These are phyloP conservation scores for Cyprinodon brontotheroides DNA, from an alignment of 2,113 vertebrate genomes.

Conservation along the genomic window DNA sequence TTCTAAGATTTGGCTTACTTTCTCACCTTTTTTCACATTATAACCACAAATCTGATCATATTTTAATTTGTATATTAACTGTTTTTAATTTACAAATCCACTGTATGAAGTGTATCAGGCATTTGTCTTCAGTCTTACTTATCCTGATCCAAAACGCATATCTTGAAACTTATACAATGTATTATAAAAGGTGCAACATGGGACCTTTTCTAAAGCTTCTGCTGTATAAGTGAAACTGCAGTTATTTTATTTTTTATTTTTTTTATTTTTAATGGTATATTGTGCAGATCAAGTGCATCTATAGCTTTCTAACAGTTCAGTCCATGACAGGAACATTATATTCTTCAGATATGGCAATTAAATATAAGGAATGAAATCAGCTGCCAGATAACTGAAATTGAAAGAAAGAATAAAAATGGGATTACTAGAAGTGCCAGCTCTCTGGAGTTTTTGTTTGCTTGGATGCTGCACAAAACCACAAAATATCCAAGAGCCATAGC, in stretches of 20 bases:
- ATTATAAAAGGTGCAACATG: not conserved
- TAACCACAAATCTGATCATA: no score
- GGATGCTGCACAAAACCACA: conserved; percentile 1
- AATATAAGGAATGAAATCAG: conserved; percentile 12
- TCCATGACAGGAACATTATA: conserved; percentile 6
- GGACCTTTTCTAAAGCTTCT: not conserved
- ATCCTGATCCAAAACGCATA: not conserved
- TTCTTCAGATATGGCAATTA: conserved; percentile 8
- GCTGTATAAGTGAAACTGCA: no score
- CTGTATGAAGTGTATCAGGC: not conserved
- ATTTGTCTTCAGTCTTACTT: not conserved
- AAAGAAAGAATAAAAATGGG: conserved; percentile 17
- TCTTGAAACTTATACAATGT: not conserved
- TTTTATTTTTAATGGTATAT: not conserved
- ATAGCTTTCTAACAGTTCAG: not conserved
- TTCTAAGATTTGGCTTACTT: no score
- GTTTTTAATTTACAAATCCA: no score
- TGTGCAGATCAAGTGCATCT: not conserved
- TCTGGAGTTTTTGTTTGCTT: conserved; percentile 10
- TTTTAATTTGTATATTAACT: not conserved
- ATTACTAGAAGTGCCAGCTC: not conserved
- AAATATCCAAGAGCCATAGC: not conserved
- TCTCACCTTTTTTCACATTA: not conserved
- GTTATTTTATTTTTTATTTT: not conserved
- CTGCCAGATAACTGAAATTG: conserved; percentile 10